Base-by-base conservation (phyloP, 2,113 vertebrate species). In the Engystomops pustulosus region DNA sequence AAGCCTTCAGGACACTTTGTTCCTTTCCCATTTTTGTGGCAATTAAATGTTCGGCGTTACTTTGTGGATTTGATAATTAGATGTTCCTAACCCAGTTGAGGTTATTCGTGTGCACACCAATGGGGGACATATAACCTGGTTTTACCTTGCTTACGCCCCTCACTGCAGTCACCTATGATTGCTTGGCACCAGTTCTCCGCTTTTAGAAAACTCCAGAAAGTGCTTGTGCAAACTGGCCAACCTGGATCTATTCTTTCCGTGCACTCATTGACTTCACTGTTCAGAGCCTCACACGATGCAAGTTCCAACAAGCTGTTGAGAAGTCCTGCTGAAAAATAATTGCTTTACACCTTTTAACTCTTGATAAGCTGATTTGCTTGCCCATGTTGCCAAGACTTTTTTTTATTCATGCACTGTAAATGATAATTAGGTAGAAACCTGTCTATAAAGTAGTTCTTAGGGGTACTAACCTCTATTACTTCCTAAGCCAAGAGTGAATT, bases 301-400 rank as follows among this genome's bases (percentile, higher is more conserved):
- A 83, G 81, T 83, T 76, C 71, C 71, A 83, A 83, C 81, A 83
- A 67, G 81, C 41, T 67, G 81, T 27, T 25, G 27, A 74, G 80
- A 25, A 62, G 27, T 20, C 58, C 71, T 74, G 58, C 81, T 67
- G 70, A 83, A 83, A 68, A 20, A 15, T 67, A 67, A 67, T 32
- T 41, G 27, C 58, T 76, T 36, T 65, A 7, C 30, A 34, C n/a
- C n/a, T 8, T 68, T 60, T 82, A 82, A 82, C 80, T 72, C 80
- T 0, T 71, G n/a, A 68, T 30, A 8, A 2, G 44, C 27, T 3
- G 38, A 17, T 44, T 18, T 1, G 6, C 20, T 41, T 41, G 36
- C 53, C 32, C 62, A 36, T 20, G 23, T 20, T 11, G 17, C 17
- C 62, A 9, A 20, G 6, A 8, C 32, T 9, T 67, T 67, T 67